Base-by-base conservation (phyloP, 2,888 invertebrate species). In the Kryphioiulus occultus region DNA sequence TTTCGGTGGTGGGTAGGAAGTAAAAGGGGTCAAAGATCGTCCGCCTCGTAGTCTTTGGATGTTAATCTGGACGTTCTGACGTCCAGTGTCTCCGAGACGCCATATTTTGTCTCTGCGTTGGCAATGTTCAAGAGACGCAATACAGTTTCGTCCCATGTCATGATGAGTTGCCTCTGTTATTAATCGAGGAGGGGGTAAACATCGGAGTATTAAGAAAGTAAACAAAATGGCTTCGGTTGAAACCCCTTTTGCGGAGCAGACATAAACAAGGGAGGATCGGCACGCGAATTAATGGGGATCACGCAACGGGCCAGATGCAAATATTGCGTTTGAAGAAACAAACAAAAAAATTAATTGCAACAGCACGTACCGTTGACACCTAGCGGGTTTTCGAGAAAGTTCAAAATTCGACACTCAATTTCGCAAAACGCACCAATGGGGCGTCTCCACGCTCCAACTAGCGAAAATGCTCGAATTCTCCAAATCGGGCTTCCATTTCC, bases 241-340 rank as follows among this genome's bases (percentile, higher is more conserved):
- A 59, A 59, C 59, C 59, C 59, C 59, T 53, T 59, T 22, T 15
- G 59, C n/a, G 22, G 22, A 59, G 59, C 59, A 59, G 59, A 59
- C 59, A 22, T 59, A 59, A 59, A 59, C 59, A 59, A 59, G 22
- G 59, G 22, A 7, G 22, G 59, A 15, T 22, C 7, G 22, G 59
- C 59, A 59, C 59, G 59, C 59, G 59, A 59, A 22, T 22, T 59
- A 59, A 59, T 59, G 59, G 59, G 59, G 22, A 59, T 59, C 59
- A 47, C 47, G 47, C 47, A 47, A 47, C 10, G 15, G 47, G 47
- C 47, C n/a, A 59, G 22, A 59, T 59, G 59, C 22, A 59, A 59
- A 59, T 59, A 59, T 59, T 22, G n/a, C 9, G 15, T 22, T 59
- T 1, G 22, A 39, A 5, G 39, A 39, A 39, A 39, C 5, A 59